phyloP scores from a whole-genome alignment of 2,113 vertebrate species.

The Dolichotis patagonum region DNA sequence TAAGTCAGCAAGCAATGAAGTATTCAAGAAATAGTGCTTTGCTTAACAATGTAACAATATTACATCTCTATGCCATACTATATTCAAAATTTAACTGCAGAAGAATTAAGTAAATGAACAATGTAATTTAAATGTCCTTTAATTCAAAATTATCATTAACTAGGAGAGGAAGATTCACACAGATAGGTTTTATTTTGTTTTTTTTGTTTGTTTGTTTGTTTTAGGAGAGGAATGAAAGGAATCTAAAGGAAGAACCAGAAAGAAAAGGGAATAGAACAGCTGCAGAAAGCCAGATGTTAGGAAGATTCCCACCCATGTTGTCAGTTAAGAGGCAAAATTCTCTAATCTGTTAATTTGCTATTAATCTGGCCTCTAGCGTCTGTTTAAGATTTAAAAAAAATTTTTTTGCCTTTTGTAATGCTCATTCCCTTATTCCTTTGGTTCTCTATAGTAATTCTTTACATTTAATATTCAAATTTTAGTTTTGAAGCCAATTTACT shows the following conservation, averaged over 20 bases:
- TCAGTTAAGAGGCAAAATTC: neutral
- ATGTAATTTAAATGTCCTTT: conserved; percentile 19
- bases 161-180: neutral
- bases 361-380: neutral
- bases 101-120: conserved; percentile 43
- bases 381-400: neutral
- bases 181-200: neutral
- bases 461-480: conserved; percentile 21
- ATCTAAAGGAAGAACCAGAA: neutral
- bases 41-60: neutral
- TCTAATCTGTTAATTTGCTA: neutral
- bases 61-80: neutral
- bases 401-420: neutral
- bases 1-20: neutral
- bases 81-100: conserved; percentile 31
- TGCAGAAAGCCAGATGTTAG: neutral
- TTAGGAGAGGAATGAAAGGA: neutral
- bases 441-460: neutral
- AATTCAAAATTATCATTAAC: neutral
- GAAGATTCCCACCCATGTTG: neutral
- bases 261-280: conserved; percentile 22
- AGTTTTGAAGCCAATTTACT: conserved; percentile 52
- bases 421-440: neutral
- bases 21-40: neutral
- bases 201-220: too few species aligned